phyloP scores from a whole-genome alignment of 2,113 vertebrate genomes.

The Nicator chloris region DNA sequence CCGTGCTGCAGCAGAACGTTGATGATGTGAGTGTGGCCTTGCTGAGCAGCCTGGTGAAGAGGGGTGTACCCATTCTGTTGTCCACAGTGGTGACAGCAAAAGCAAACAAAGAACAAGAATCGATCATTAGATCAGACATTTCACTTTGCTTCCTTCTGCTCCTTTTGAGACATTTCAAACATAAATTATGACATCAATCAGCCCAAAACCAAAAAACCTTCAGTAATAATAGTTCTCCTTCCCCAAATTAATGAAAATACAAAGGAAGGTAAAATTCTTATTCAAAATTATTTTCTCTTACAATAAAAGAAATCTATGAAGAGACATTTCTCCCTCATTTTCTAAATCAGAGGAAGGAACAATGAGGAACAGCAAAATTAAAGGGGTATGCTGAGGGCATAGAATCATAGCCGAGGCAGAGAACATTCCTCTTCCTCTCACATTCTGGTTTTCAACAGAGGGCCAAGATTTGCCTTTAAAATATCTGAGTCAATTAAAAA shows the following conservation, averaged over 20 bases:
- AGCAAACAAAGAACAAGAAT: neutral
- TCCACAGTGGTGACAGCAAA: neutral
- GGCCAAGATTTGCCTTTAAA: neutral
- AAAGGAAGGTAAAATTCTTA: neutral
- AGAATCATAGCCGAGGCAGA: neutral
- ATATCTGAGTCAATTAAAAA: neutral
- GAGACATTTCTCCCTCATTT: neutral
- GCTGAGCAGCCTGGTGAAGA: conserved; percentile 95
- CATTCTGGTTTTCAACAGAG: neutral
- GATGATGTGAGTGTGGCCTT: conserved; percentile 96
- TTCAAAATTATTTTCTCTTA: neutral
- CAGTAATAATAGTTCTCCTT: neutral
- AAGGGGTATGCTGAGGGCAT: neutral
- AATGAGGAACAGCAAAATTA: neutral
- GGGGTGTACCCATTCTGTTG: conserved; percentile 94
- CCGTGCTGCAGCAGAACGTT: conserved; percentile 91
- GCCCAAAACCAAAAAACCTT: neutral
- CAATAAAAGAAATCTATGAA: neutral
- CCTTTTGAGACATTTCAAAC: neutral
- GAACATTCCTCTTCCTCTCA: neutral
- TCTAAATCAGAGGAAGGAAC: neutral
- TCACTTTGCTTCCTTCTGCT: neutral
- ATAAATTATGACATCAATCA: fast-evolving
- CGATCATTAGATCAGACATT: neutral
- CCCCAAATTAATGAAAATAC: neutral